Evolutionary conservation across 1,140 invertebrate species (phyloP).

Genomic region (Eriosoma lanigerum): DNA sequence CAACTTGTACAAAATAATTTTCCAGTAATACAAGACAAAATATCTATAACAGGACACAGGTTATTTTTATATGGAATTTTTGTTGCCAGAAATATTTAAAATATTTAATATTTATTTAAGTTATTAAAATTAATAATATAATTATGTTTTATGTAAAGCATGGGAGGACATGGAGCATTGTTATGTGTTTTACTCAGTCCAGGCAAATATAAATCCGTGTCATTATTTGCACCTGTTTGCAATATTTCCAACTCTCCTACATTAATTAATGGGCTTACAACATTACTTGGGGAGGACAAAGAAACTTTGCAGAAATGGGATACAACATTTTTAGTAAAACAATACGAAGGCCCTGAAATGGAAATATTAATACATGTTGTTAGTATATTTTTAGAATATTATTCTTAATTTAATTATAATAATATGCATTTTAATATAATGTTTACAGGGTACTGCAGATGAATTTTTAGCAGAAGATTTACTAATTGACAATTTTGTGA

Average conservation of each 20-base stretch:
- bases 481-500: slow-evolving; percentile 80
- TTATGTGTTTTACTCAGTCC: slow-evolving; percentile 91
- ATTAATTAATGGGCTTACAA: slow-evolving; percentile 75
- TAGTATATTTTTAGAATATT: slow-evolving; percentile 44
- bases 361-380: slow-evolving; percentile 92
- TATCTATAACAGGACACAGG: slow-evolving; percentile 87
- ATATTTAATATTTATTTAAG: slow-evolving; percentile 44
- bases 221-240: slow-evolving; percentile 95
- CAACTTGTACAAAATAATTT: slow-evolving; percentile 77
- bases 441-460: slow-evolving; percentile 76
- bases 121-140: slow-evolving; percentile 47
- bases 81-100: background rate
- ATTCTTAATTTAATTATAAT: background rate
- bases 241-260: slow-evolving; percentile 76
- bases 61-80: slow-evolving; percentile 56
- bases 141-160: slow-evolving; percentile 69
- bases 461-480: slow-evolving; percentile 80
- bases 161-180: slow-evolving; percentile 96
- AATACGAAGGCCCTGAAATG: slow-evolving; percentile 81
- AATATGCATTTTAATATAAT: slow-evolving; percentile 35
- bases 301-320: slow-evolving; percentile 84
- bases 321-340: slow-evolving; percentile 78
- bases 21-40: slow-evolving; percentile 64
- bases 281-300: slow-evolving; percentile 73
- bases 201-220: slow-evolving; percentile 83